phyloP scores from a whole-genome alignment of 2,113 vertebrate species.

The Perccottus glenii region DNA sequence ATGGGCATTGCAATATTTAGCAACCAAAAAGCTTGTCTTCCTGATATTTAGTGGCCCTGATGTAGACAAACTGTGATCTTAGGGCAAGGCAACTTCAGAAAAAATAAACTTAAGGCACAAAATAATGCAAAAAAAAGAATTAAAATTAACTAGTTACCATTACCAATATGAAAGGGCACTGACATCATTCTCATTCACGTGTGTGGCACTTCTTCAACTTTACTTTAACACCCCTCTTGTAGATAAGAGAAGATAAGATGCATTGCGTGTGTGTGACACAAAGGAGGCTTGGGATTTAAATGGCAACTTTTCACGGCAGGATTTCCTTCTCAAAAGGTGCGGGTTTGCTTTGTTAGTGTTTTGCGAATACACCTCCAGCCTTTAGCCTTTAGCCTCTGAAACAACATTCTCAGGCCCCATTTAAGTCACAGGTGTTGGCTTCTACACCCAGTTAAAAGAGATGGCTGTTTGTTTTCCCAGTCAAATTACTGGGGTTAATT shows the following conservation, averaged over 20 bases:
- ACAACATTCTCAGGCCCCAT: slow-evolving; percentile 68
- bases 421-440: slow-evolving; percentile 55
- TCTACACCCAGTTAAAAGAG: slow-evolving; percentile 70
- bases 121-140: too few species aligned
- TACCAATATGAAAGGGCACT: too few species aligned
- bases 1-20: too few species aligned
- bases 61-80: too few species aligned
- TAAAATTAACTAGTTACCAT: too few species aligned
- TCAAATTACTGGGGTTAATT: slow-evolving; percentile 19
- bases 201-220: too few species aligned
- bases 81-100: too few species aligned
- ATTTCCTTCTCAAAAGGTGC: slow-evolving; percentile 70
- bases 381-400: slow-evolving; percentile 51
- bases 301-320: slow-evolving; percentile 27
- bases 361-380: slow-evolving; percentile 63
- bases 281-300: slow-evolving; percentile 2
- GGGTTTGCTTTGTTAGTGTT: slow-evolving; percentile 50
- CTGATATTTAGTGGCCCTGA: too few species aligned
- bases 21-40: too few species aligned
- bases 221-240: neutral
- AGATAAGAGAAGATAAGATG: neutral
- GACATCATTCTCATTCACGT: too few species aligned
- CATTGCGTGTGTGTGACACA: too few species aligned
- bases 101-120: too few species aligned
- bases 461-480: slow-evolving; percentile 55